Base-by-base conservation (phyloP, 64 coral and sea anemone species). In the Stichodactyla mertensii region DNA sequence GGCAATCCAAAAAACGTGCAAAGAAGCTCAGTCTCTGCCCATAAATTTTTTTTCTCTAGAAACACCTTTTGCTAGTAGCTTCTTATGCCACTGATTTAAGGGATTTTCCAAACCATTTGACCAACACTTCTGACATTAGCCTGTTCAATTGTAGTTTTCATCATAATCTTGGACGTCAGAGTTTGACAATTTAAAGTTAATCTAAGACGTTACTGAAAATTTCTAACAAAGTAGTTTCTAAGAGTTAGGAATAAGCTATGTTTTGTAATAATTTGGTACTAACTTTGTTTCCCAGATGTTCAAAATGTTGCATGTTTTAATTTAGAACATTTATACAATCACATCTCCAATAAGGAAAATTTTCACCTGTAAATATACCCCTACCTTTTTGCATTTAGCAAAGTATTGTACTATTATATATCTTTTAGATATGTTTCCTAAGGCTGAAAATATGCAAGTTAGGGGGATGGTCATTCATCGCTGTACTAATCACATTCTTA, bases 221-320 rank as follows among this genome's bases (percentile, higher is more conserved):
- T 9, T 4, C 12, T 2, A 74, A 23, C 22, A 74, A 31, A 1
- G 27, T 28, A 1, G 27, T 28, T 66, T 66, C 2, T 66, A 66
- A 6, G 16, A 16, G 22, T 71, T 71, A 4, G 27, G 0, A 28
- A 31, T 9, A 11, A 58, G 56, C 56, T 58, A 71, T 10, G 69
- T 74, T 74, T 74, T 74, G 24, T 74, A 74, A 26, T 31, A 66
- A 59, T 74, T 74, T 74, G 69, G 24, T 28, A 74, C 69, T 27
- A 31, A 74, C 16, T 74, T 57, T 58, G 56, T 58, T 58, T 74
- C 69, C 69, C 26, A 27, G 69, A 11, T 74, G n/a, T 74, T 28
- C 24, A 74, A 74, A 71, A 71, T 27, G n/a, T 74, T 74, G 22
- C 69, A 74, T 74, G 69, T 74, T 74, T 74, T 74, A 74, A 74